These are phyloP conservation scores for Cossypha dichroa DNA, from an alignment of 2,797 vertebrate genomes.

Conservation along the genomic window DNA sequence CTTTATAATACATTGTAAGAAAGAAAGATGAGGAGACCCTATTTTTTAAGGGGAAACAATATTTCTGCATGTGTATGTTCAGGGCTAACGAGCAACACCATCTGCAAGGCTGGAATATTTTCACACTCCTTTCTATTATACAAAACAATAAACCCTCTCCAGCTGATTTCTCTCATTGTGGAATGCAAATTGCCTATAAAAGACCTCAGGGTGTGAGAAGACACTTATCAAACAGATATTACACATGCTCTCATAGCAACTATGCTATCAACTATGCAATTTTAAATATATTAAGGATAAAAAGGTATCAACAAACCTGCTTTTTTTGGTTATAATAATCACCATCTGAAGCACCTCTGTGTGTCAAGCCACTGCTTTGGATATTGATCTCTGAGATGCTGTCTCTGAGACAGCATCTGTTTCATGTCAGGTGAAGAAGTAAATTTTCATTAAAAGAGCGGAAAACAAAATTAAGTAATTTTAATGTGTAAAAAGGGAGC, in stretches of 20 bases:
- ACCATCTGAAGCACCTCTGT: constrained; percentile 26
- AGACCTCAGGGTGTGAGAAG: constrained; percentile 78
- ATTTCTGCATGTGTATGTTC: constrained; percentile 63
- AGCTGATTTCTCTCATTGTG: constrained; percentile 78
- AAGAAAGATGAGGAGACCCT: background rate
- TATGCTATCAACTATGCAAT: constrained; percentile 41
- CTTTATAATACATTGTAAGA: background rate
- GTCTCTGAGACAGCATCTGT: background rate
- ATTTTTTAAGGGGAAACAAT: constrained; percentile 64
- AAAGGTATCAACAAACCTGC: constrained; percentile 59
- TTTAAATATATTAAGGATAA: constrained; percentile 67
- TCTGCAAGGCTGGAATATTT: constrained; percentile 76
- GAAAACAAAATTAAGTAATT: constrained; percentile 27
- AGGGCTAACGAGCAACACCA: constrained; percentile 73
- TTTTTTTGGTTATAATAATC: constrained; percentile 43
- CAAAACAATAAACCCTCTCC: constrained; percentile 78
- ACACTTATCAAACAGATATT: constrained; percentile 78
- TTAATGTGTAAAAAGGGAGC: background rate
- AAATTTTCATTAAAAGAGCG: constrained; percentile 46
- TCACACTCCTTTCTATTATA: constrained; percentile 77
- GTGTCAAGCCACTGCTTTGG: constrained; percentile 39
- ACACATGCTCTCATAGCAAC: constrained; percentile 54
- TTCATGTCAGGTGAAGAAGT: background rate
- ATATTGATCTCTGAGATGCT: background rate
- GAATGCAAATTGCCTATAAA: constrained; percentile 78